phyloP scores from a whole-genome alignment of 2,888 invertebrate genomes.

The Disparrhopalites patrizii region DNA sequence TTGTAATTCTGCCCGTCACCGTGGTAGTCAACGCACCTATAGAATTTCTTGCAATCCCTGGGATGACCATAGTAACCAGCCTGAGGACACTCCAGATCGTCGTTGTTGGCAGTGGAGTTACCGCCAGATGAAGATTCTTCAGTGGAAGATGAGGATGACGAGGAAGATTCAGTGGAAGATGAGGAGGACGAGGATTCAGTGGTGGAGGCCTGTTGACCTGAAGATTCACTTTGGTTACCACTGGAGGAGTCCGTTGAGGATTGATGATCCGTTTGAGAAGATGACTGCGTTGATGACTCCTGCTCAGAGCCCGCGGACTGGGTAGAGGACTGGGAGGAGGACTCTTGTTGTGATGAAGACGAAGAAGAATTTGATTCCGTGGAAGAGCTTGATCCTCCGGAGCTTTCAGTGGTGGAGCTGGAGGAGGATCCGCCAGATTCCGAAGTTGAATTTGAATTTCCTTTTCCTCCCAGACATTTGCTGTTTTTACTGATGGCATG shows the following conservation, averaged over 20 bases:
- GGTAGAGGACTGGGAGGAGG: neutral
- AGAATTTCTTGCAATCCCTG: conserved; percentile 43
- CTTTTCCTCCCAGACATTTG: conserved; percentile 20
- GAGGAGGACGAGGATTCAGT: neutral
- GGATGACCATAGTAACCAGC: conserved; percentile 43
- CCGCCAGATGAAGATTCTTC: neutral
- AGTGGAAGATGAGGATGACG: neutral
- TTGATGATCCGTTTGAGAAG: conserved; percentile 30
- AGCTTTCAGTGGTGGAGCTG: neutral
- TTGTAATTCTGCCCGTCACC: conserved; percentile 33
- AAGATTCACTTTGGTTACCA: too few species aligned
- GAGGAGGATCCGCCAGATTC: neutral
- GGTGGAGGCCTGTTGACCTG: conserved; percentile 1
- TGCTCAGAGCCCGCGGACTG: neutral
- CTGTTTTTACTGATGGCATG: conserved; percentile 19
- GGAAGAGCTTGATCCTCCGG: neutral
- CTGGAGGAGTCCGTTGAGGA: conserved; percentile 22
- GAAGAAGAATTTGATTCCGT: conserved; percentile 9
- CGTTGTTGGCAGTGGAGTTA: neutral
- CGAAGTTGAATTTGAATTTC: neutral
- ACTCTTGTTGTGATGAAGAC: too few species aligned
- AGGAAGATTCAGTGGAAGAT: neutral
- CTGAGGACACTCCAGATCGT: conserved; percentile 21
- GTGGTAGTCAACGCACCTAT: conserved; percentile 42
- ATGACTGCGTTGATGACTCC: conserved; percentile 1